Evolutionary conservation across 2,888 invertebrate genomes (phyloP).

Genomic region (Xestobium rufovillosum): DNA sequence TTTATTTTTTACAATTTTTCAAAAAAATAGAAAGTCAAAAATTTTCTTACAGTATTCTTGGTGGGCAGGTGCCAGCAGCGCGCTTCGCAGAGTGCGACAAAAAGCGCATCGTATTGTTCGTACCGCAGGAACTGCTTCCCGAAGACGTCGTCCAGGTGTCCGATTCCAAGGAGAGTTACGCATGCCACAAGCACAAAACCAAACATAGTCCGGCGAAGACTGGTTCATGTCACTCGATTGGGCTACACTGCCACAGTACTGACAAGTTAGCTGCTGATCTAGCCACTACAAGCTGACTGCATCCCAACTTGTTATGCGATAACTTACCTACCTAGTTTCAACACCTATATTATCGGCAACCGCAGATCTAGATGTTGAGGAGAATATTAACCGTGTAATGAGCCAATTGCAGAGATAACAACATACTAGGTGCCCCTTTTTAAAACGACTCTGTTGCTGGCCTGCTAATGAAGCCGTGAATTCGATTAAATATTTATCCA

Average conservation of each 20-base stretch:
- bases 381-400: no score
- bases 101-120: conserved; percentile 47
- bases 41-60: conserved; percentile 26
- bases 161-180: conserved; percentile 21
- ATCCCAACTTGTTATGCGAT: conserved; percentile 21
- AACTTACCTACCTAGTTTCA: conserved; percentile 25
- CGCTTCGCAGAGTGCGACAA: conserved; percentile 55
- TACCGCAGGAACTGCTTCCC: conserved; percentile 43
- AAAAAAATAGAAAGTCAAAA: no score
- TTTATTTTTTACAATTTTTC: no score
- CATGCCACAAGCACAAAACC: conserved; percentile 24
- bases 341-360: conserved; percentile 24
- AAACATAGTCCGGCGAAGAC: conserved; percentile 21
- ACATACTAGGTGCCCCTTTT: no score
- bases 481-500: no score
- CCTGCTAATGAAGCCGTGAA: no score
- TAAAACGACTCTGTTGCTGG: no score
- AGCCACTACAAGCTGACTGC: conserved; percentile 23
- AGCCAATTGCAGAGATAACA: no score
- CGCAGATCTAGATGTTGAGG: no score
- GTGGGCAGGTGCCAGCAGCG: conserved; percentile 44
- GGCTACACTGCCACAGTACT: conserved; percentile 27
- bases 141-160: conserved; percentile 30
- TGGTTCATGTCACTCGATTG: conserved; percentile 27
- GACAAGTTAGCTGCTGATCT: conserved; percentile 27